A percentile compares a stretch with the other conserved stretches of the same genome.
Evolutionary conservation across 2,888 invertebrate species (phyloP).

Genomic region (Melipona beecheii): DNA sequence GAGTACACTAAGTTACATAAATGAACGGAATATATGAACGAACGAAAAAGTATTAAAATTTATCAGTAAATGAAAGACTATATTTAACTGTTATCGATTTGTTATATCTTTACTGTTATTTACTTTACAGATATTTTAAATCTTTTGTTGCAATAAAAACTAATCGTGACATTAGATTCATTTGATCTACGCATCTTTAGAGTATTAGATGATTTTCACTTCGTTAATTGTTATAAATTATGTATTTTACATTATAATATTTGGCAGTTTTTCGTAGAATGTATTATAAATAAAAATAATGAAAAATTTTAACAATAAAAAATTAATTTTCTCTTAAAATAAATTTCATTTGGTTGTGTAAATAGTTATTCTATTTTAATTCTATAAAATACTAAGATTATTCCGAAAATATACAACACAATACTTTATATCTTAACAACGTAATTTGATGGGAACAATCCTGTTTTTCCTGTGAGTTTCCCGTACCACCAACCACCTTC

Average conservation of each 20-base stretch:
- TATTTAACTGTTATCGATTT: not conserved
- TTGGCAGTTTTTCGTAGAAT: not conserved
- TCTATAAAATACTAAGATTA: not conserved
- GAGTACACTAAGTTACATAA: no score
- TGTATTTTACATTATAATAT: not conserved
- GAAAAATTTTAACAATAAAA: slow-evolving; percentile 22
- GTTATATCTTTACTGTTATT: not conserved
- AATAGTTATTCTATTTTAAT: slow-evolving; percentile 21
- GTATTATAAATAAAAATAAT: slow-evolving; percentile 32
- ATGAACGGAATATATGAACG: not conserved
- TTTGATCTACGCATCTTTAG: not conserved
- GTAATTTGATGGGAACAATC: slow-evolving; percentile 89
- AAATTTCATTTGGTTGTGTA: slow-evolving; percentile 35
- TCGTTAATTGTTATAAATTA: not conserved
- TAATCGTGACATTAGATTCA: not conserved
- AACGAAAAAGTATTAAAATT: not conserved
- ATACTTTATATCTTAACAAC: slow-evolving; percentile 83
- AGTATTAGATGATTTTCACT: not conserved
- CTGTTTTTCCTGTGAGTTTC: slow-evolving; percentile 85
- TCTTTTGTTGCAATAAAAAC: not conserved
- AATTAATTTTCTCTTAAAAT: slow-evolving; percentile 24
- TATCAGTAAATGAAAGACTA: not conserved
- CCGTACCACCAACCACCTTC: slow-evolving; percentile 90
- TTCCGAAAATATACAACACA: not conserved
- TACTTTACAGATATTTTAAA: not conserved